A percentile compares a stretch with the other conserved stretches of the same genome.
Conservation (phyloP, 2,888 invertebrate species). For the Orthosia incerta region DNA sequence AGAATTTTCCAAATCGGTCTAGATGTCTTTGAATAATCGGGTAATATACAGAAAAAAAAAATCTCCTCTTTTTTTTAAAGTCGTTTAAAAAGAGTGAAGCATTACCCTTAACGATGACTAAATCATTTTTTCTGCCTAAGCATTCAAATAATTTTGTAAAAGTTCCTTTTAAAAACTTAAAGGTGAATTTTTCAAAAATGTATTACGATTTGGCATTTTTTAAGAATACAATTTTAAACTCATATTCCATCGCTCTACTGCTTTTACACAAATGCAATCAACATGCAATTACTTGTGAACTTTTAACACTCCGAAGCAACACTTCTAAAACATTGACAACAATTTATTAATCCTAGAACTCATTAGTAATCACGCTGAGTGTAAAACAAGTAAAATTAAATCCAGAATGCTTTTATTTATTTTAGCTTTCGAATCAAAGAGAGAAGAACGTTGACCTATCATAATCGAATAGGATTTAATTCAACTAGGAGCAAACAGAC, state of each 20-base stretch:
- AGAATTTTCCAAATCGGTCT: too few relatives aligned
- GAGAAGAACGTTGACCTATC: background rate
- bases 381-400: conserved; percentile 22
- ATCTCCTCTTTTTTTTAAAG: too few relatives aligned
- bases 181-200: background rate
- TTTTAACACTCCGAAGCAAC: background rate
- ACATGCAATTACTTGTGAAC: conserved; percentile 5
- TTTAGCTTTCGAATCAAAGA: background rate
- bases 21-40: too few relatives aligned
- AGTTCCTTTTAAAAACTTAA: background rate
- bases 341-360: conserved; percentile 1
- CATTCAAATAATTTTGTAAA: too few relatives aligned
- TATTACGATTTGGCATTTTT: background rate
- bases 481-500: conserved; percentile 1
- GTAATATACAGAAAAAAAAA: too few relatives aligned
- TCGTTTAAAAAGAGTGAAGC: background rate
- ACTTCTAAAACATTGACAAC: conserved; percentile 1
- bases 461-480: conserved; percentile 18
- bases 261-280: background rate
- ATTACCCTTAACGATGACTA: background rate
- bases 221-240: background rate
- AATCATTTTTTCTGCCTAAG: background rate
- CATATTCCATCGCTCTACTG: background rate
- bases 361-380: background rate
- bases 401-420: background rate